These are phyloP conservation scores for Choloepus didactylus DNA, from an alignment of 2,797 vertebrate species.

Conservation along the genomic window DNA sequence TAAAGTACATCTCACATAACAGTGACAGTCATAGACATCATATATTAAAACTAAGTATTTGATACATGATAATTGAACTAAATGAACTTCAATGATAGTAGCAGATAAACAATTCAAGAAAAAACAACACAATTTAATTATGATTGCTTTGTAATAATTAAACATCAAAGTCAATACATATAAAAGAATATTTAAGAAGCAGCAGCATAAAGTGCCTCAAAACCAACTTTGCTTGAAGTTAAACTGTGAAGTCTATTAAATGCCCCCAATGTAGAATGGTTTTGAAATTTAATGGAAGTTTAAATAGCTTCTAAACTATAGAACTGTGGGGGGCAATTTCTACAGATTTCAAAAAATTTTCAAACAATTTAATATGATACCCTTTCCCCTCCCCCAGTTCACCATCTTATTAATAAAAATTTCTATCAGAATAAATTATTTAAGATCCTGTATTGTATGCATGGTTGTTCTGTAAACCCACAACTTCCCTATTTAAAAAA, in stretches of 20 bases:
- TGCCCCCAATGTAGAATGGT: not conserved
- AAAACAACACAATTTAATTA: slow-evolving; percentile 55
- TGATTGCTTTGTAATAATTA: slow-evolving; percentile 66
- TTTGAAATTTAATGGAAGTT: slow-evolving; percentile 61
- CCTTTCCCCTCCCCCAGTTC: not conserved
- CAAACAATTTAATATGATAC: slow-evolving; percentile 45
- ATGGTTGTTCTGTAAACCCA: no score
- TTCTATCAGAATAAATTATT: not conserved
- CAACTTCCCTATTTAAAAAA: not conserved
- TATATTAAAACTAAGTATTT: slow-evolving; percentile 42
- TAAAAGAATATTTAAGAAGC: slow-evolving; percentile 55
- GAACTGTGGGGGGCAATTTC: not conserved
- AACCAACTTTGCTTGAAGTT: slow-evolving; percentile 46
- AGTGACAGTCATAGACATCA: slow-evolving; percentile 47
- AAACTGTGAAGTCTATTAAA: slow-evolving; percentile 50
- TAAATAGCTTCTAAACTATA: slow-evolving; percentile 41
- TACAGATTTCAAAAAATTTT: slow-evolving; percentile 63
- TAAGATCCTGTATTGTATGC: not conserved
- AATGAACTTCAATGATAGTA: slow-evolving; percentile 22
- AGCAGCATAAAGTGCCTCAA: not conserved
- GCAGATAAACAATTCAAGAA: slow-evolving; percentile 65
- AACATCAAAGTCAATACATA: slow-evolving; percentile 30
- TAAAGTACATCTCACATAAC: slow-evolving; percentile 30
- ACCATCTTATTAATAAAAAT: slow-evolving; percentile 49
- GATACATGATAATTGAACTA: slow-evolving; percentile 27